Base-by-base conservation (phyloP, 2,113 vertebrate species). In the Castor canadensis region DNA sequence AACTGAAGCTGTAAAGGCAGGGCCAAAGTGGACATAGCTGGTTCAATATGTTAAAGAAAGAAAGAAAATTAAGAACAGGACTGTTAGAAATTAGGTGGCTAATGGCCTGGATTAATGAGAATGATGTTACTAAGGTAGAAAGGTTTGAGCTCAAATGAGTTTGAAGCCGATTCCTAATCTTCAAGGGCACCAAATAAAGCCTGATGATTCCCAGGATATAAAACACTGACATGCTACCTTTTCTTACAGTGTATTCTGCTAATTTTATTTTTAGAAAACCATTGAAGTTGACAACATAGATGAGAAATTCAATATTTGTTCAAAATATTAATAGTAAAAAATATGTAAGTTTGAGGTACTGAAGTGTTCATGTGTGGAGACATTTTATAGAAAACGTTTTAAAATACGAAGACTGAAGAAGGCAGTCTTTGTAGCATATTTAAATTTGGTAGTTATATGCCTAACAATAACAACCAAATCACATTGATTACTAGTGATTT, bases 281-380 rank as follows among this genome's bases (percentile, higher is more conserved):
- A 58, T 9, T 69, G 16, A 79, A 38, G 19, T 22, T 67, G 17
- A 17, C 11, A 38, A 30, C 24, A 67, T 16, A 69, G 1, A 20
- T 56, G 47, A 77, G 11, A 28, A 77, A 24, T 77, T 84, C 11
- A 85, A 28, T 45, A 66, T 66, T 54, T 69, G 38, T 66, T 38
- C 4, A 77, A 64, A 66, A n/a, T n/a, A n/a, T n/a, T 22, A 66
- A 40, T 69, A 56, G 26, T 77, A 26, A 17, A 56, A 10, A 30
- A 35, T 1, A 38, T n/a, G 20, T 28, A 79, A 26, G 15, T 56
- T 85, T 77, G 24, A 11, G 6, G 32, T 4, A 77, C 13, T 64
- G 17, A 43, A 4, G 0, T 30, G 2, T 24, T 2, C 47, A n/a
- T 38, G 1, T 40, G 19, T 60, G 19, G 4, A 40, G 11, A 73